Conservation (phyloP, 1,140 invertebrate genomes). For the Camponotus pennsylvanicus region DNA sequence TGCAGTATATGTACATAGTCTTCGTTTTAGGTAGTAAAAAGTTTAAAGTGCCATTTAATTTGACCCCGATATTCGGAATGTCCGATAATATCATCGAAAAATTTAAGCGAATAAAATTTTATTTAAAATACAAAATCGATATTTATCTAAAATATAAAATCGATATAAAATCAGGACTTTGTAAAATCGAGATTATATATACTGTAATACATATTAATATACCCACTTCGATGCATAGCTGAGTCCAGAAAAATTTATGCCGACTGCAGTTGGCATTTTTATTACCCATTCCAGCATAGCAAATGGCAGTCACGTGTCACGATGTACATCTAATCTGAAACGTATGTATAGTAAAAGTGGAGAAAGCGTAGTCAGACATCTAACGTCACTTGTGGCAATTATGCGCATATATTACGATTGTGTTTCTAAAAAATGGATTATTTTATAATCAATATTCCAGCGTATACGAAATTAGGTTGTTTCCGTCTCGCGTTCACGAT, state of each 20-base stretch:
- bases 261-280: constrained; percentile 62
- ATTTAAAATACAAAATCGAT: background rate
- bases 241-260: constrained; percentile 60
- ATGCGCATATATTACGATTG: constrained; percentile 2
- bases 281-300: constrained; percentile 32
- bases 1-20: background rate
- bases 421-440: background rate
- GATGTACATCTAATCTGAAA: constrained; percentile 53
- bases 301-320: constrained; percentile 64
- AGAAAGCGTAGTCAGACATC: background rate
- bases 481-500: background rate
- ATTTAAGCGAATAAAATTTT: background rate
- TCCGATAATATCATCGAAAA: background rate
- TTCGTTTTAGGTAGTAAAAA: background rate
- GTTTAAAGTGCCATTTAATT: background rate
- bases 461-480: background rate
- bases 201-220: constrained; percentile 41
- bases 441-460: background rate
- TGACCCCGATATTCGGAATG: background rate
- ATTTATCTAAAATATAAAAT: background rate
- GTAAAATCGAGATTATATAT: constrained; percentile 39
- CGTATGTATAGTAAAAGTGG: constrained; percentile 21
- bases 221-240: constrained; percentile 32
- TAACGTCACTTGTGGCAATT: background rate
- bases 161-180: constrained; percentile 35